Percentiles rank a stretch among this genome's conserved stretches.
These are phyloP conservation scores for Psylliodes chrysocephalus DNA, from an alignment of 2,888 invertebrate genomes.

Conservation along the genomic window DNA sequence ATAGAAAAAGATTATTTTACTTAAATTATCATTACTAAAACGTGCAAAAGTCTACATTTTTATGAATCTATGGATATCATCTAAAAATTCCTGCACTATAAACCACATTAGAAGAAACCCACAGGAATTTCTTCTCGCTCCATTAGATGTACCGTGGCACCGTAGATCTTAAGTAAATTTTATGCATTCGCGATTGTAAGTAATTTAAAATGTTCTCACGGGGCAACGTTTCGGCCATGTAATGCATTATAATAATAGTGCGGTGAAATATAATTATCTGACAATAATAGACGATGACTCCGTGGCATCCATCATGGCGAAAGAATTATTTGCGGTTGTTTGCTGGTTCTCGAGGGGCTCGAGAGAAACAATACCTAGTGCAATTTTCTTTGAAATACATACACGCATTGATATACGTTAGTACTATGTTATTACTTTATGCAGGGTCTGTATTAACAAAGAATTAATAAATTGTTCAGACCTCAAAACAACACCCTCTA, in stretches of 20 bases:
- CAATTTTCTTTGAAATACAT: background rate
- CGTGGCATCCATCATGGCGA: background rate
- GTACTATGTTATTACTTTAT: background rate
- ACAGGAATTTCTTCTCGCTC: background rate
- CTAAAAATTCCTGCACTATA: background rate
- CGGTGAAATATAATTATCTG: conserved; percentile 26
- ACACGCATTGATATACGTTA: background rate
- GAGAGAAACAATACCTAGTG: background rate
- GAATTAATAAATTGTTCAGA: too few relatives aligned
- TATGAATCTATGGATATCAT: too few relatives aligned
- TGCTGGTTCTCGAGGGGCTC: background rate
- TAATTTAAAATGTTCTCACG: conserved; percentile 30
- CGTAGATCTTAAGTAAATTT: conserved; percentile 18
- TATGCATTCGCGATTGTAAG: conserved; percentile 9
- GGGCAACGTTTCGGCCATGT: conserved; percentile 25
- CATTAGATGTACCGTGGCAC: background rate
- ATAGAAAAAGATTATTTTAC: too few relatives aligned
- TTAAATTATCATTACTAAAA: too few relatives aligned
- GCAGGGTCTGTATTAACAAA: too few relatives aligned
- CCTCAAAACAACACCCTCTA: too few relatives aligned
- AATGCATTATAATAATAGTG: conserved; percentile 29
- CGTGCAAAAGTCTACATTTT: too few relatives aligned
- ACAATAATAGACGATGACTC: conserved; percentile 21
- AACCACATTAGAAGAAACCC: background rate
- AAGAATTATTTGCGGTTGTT: conserved; percentile 13